phyloP scores from a whole-genome alignment of 2,888 invertebrate species.

The Melinopterus prodromus region DNA sequence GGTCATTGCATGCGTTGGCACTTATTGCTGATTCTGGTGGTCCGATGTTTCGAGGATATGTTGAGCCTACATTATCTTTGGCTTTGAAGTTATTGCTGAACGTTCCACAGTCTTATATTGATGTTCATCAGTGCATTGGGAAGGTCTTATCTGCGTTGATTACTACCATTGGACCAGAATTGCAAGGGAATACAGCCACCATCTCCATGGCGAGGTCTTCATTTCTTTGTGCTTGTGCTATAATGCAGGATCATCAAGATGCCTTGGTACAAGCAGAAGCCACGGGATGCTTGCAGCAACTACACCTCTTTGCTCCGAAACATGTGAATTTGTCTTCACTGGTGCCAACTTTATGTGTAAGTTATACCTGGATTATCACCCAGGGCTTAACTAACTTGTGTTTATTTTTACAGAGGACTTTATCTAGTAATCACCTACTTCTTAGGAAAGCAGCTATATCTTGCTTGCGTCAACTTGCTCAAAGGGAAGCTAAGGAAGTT shows the following conservation, averaged over 20 bases:
- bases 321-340: constrained; percentile 93
- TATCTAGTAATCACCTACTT: constrained; percentile 89
- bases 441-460: constrained; percentile 94
- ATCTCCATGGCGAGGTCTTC: constrained; percentile 82
- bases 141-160: constrained; percentile 94
- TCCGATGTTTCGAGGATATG: constrained; percentile 98
- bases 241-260: constrained; percentile 89
- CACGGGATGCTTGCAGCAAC: constrained; percentile 93
- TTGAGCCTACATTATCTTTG: constrained; percentile 91
- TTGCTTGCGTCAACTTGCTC: constrained; percentile 93
- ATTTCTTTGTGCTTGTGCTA: constrained; percentile 92
- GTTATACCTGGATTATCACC: constrained; percentile 54
- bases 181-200: constrained; percentile 83
- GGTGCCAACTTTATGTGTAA: constrained; percentile 91
- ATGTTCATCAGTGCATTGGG: constrained; percentile 93
- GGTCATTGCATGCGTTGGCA: constrained; percentile 95
- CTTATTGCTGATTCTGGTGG: constrained; percentile 98
- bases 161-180: constrained; percentile 97
- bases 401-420: constrained; percentile 69
- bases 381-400: background rate
- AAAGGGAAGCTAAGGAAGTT: constrained; percentile 95
- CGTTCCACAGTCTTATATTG: constrained; percentile 90
- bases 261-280: constrained; percentile 96
- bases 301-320: constrained; percentile 96
- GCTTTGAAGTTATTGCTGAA: constrained; percentile 88